These are phyloP conservation scores for Atta cephalotes DNA, from an alignment of 1,140 invertebrate genomes.

Conservation along the genomic window DNA sequence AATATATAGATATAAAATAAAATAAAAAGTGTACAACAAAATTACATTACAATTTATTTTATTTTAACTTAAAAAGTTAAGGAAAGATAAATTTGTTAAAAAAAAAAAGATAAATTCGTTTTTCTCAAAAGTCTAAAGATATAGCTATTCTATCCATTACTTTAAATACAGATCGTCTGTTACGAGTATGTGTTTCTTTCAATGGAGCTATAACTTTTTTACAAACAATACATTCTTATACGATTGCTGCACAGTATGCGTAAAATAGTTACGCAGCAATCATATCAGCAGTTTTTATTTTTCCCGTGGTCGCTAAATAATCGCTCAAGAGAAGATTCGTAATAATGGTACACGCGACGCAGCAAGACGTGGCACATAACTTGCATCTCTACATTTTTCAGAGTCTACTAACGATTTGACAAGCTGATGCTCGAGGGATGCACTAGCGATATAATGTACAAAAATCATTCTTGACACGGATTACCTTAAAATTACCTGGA, in stretches of 20 bases:
- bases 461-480: too few relatives aligned
- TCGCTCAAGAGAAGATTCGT: neutral
- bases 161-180: neutral
- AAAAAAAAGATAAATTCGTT: neutral
- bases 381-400: conserved; percentile 36
- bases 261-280: neutral
- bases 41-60: neutral
- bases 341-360: conserved; percentile 28
- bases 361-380: conserved; percentile 79
- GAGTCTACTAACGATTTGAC: conserved; percentile 63
- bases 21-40: neutral
- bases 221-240: neutral
- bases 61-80: conserved; percentile 10
- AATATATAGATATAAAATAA: too few relatives aligned
- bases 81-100: neutral
- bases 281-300: conserved; percentile 3
- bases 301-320: conserved; percentile 12
- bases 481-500: too few relatives aligned
- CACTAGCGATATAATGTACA: too few relatives aligned
- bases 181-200: neutral
- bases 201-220: neutral
- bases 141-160: neutral
- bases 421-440: conserved; percentile 23
- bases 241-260: neutral
- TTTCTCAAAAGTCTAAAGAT: neutral